Evolutionary conservation across 2,113 vertebrate genomes (phyloP).

Genomic region (Genyomyrus donnyi): DNA sequence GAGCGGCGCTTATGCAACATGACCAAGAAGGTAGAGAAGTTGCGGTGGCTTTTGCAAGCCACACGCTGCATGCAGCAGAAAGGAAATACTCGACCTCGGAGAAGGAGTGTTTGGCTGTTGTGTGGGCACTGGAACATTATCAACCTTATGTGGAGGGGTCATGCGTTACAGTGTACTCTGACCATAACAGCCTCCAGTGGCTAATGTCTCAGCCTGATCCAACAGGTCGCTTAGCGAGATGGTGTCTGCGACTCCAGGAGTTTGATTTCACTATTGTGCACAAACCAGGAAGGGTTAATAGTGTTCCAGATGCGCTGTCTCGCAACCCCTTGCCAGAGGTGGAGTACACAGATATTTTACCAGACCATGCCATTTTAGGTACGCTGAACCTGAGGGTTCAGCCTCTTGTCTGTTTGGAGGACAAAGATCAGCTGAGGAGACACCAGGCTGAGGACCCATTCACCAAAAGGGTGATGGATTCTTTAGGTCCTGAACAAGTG

Average conservation of each 20-base stretch:
- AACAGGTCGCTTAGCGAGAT: background rate
- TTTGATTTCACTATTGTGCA: background rate
- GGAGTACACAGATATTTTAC: no score
- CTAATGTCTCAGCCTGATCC: background rate
- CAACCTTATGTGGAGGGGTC: background rate
- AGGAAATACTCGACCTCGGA: background rate
- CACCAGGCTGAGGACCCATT: no score
- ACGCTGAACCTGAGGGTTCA: no score
- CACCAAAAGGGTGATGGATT: no score
- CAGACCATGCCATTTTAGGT: no score
- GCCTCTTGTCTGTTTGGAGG: no score
- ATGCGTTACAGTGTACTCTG: background rate
- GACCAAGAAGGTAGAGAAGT: background rate
- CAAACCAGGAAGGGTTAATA: background rate
- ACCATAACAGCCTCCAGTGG: background rate
- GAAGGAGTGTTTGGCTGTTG: background rate
- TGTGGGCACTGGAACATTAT: background rate
- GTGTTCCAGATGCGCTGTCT: background rate
- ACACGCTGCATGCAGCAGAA: background rate
- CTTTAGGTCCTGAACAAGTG: no score
- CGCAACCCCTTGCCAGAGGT: no score
- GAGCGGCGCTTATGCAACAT: background rate
- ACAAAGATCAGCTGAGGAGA: no score
- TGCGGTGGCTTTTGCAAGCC: background rate
- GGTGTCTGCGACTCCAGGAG: background rate